Percentiles rank a stretch among this genome's conserved stretches.
Evolutionary conservation across 2,113 vertebrate genomes (phyloP).

Genomic region (Rostratula benghalensis): DNA sequence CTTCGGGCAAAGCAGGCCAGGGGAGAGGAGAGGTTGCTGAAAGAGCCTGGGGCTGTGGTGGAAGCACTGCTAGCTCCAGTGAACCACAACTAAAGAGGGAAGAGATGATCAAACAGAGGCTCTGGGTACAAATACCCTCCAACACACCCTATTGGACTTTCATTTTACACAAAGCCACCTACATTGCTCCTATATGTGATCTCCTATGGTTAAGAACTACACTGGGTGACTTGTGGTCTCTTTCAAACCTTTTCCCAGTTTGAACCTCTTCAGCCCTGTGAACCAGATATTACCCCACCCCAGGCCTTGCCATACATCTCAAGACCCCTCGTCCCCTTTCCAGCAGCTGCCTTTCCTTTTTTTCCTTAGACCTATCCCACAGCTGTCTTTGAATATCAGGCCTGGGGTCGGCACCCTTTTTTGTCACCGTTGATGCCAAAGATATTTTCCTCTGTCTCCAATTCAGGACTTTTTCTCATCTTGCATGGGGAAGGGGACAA

Average conservation of each 20-base stretch:
- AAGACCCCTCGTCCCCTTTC: background rate
- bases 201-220: background rate
- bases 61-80: background rate
- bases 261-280: background rate
- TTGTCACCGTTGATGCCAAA: background rate
- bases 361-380: background rate
- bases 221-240: background rate
- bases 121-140: background rate
- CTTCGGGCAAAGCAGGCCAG: background rate
- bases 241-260: background rate
- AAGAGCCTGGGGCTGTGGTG: background rate
- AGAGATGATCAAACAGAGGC: background rate
- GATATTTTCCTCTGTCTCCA: background rate
- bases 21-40: background rate
- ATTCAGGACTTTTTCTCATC: background rate
- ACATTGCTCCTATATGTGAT: background rate
- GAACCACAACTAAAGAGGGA: background rate
- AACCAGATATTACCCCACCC: background rate
- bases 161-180: background rate
- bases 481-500: background rate
- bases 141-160: background rate
- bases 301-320: background rate
- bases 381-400: background rate
- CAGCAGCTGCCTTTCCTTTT: background rate
- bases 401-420: background rate